Evolutionary conservation across 2,888 invertebrate genomes (phyloP).

Genomic region (Crossocerus cetratus): DNA sequence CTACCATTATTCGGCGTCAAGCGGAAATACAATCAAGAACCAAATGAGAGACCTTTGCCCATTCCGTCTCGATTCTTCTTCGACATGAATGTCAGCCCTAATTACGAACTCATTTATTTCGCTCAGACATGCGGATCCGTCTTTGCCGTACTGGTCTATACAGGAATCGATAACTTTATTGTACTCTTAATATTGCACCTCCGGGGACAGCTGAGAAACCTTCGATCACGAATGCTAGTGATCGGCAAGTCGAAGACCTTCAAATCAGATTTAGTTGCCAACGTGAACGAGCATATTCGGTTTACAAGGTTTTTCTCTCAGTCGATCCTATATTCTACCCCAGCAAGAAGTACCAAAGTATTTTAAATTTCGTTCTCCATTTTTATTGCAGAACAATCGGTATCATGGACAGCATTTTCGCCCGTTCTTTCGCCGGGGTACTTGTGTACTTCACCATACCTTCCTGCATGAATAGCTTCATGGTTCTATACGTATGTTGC

Average conservation of each 20-base stretch:
- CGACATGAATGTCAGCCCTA: constrained; percentile 15
- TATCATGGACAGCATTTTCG: too few relatives aligned
- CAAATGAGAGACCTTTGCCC: constrained; percentile 12
- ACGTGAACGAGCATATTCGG: background rate
- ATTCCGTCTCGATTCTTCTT: constrained; percentile 7
- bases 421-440: too few relatives aligned
- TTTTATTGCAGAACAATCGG: too few relatives aligned
- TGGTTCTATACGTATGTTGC: too few relatives aligned
- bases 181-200: constrained; percentile 8
- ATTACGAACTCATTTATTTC: constrained; percentile 15
- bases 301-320: background rate
- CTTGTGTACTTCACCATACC: too few relatives aligned
- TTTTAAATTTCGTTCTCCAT: too few relatives aligned
- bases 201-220: constrained; percentile 18
- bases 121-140: background rate
- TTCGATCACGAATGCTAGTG: constrained; percentile 1
- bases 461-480: too few relatives aligned
- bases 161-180: background rate
- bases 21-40: constrained; percentile 11
- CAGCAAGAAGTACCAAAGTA: too few relatives aligned
- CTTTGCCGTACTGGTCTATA: background rate
- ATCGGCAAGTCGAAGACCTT: background rate
- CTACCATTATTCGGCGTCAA: constrained; percentile 34
- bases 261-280: background rate
- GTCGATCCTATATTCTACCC: too few relatives aligned